phyloP scores from a whole-genome alignment of 2,113 vertebrate genomes.

The Mobula hypostoma region DNA sequence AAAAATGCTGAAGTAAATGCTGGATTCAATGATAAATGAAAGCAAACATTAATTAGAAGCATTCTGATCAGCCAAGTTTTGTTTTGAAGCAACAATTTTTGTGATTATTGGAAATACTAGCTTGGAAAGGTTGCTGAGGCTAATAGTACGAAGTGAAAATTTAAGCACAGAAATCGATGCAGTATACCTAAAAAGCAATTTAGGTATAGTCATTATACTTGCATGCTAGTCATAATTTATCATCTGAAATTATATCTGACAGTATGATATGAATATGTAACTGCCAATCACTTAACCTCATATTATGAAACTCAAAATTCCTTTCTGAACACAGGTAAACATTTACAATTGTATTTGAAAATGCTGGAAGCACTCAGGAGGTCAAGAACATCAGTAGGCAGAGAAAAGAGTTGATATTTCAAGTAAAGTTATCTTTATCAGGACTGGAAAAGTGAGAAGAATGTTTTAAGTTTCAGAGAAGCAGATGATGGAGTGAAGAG shows the following conservation, averaged over 20 bases:
- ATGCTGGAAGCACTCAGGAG: no score
- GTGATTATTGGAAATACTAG: background rate
- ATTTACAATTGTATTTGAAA: background rate
- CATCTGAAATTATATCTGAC: background rate
- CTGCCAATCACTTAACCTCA: background rate
- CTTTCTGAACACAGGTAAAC: background rate
- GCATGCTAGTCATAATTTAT: background rate
- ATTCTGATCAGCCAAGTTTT: background rate
- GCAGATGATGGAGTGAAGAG: no score
- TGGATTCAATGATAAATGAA: background rate
- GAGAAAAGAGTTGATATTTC: no score
- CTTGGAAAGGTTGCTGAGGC: background rate
- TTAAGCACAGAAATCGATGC: background rate
- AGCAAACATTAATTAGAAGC: background rate
- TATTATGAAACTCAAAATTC: background rate
- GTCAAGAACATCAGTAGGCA: no score
- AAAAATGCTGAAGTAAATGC: background rate
- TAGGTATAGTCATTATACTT: no score
- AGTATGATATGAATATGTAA: background rate
- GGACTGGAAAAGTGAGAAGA: no score
- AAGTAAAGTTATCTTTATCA: no score
- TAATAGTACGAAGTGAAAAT: background rate
- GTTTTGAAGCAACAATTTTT: background rate
- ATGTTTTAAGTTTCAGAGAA: no score
- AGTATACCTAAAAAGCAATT: background rate